A percentile compares a stretch with the other conserved stretches of the same genome.
Conservation (phyloP, 2,797 vertebrate species). For the Philypnodon macrostomus region DNA sequence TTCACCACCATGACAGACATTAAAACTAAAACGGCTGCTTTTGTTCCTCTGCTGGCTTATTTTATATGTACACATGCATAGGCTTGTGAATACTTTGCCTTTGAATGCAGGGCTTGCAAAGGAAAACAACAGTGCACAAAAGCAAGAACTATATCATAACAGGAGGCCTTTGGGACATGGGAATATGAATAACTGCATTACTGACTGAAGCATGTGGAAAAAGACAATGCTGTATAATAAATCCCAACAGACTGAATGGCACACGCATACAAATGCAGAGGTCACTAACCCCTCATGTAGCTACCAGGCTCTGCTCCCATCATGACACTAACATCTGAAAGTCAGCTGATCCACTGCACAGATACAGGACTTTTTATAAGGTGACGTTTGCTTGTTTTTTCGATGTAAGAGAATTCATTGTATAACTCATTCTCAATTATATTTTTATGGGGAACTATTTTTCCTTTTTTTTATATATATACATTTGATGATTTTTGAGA, state of each 20-base stretch:
- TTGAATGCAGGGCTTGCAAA: slow-evolving; percentile 25
- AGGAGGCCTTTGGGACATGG: background rate
- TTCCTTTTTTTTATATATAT: no score
- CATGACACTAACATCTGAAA: slow-evolving; percentile 36
- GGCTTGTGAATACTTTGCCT: slow-evolving; percentile 7
- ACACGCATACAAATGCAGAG: slow-evolving; percentile 42
- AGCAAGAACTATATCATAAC: background rate
- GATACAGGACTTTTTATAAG: slow-evolving; percentile 1
- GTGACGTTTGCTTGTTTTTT: no score
- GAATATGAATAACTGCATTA: slow-evolving; percentile 52
- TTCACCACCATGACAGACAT: no score
- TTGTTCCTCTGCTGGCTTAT: background rate
- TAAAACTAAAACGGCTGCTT: background rate
- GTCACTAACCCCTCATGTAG: slow-evolving; percentile 38
- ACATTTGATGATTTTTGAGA: no score
- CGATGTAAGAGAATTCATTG: no score
- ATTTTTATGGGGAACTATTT: background rate
- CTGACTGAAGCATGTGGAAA: slow-evolving; percentile 60
- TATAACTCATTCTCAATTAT: no score
- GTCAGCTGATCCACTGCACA: slow-evolving; percentile 51
- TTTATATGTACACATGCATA: slow-evolving; percentile 13
- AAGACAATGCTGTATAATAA: slow-evolving; percentile 17
- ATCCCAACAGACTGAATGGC: slow-evolving; percentile 39
- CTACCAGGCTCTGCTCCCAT: slow-evolving; percentile 20
- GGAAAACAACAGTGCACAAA: slow-evolving; percentile 2